These are phyloP conservation scores for Apis florea DNA, from an alignment of 1,140 invertebrate species.

Conservation along the genomic window DNA sequence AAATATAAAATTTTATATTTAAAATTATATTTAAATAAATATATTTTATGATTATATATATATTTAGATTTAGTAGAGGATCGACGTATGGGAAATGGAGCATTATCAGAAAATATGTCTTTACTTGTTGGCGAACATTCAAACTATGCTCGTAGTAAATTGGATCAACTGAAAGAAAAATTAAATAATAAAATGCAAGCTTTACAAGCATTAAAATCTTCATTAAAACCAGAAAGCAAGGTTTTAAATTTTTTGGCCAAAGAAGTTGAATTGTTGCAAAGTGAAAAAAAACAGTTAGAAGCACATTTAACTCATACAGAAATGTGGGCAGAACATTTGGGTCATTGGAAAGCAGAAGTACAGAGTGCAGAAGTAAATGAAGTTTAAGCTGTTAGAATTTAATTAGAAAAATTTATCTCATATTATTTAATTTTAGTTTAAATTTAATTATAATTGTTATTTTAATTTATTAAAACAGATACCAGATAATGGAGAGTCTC, in stretches of 20 bases:
- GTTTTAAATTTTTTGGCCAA: slow-evolving; percentile 88
- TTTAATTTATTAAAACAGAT: slow-evolving; percentile 76
- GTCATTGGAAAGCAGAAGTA: slow-evolving; percentile 90
- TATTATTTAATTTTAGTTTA: neutral
- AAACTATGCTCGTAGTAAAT: slow-evolving; percentile 89
- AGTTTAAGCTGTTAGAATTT: slow-evolving; percentile 2
- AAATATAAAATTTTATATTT: neutral
- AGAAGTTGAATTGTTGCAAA: slow-evolving; percentile 90
- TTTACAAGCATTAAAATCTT: slow-evolving; percentile 87
- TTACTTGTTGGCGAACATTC: slow-evolving; percentile 89
- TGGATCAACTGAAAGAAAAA: slow-evolving; percentile 90
- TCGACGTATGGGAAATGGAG: slow-evolving; percentile 69
- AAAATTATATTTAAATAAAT: slow-evolving; percentile 29
- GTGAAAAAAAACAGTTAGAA: slow-evolving; percentile 89
- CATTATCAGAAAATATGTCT: slow-evolving; percentile 70
- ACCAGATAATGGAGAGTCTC: slow-evolving; percentile 88
- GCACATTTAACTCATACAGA: slow-evolving; percentile 92
- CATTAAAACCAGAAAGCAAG: slow-evolving; percentile 88
- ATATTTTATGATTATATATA: slow-evolving; percentile 11
- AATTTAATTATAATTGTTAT: slow-evolving; percentile 12
- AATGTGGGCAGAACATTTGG: slow-evolving; percentile 93
- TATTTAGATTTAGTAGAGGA: slow-evolving; percentile 71
- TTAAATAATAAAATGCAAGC: slow-evolving; percentile 91
- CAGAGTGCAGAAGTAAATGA: slow-evolving; percentile 87
- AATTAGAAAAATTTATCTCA: neutral